Evolutionary conservation across 2,888 invertebrate species (phyloP).

Genomic region (Caenorhabditis sinica): DNA sequence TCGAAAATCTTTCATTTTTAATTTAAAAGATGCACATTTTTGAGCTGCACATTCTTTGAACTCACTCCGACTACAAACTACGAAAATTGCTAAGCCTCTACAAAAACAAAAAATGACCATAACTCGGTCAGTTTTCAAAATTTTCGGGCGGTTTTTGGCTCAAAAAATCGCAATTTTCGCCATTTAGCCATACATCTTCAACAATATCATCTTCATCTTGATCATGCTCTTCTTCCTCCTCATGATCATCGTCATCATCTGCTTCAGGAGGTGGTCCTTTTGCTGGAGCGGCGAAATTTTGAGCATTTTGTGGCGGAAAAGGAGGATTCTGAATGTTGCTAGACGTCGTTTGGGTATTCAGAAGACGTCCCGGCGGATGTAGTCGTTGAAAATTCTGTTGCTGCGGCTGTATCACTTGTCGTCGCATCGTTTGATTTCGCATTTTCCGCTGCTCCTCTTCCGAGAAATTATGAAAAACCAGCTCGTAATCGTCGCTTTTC

Average conservation of each 20-base stretch:
- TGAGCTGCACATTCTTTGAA: too few relatives aligned
- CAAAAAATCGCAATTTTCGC: background rate
- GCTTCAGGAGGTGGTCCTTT: background rate
- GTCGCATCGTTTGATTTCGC: background rate
- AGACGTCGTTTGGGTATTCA: background rate
- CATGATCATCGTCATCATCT: background rate
- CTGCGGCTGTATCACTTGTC: too few relatives aligned
- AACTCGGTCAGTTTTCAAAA: too few relatives aligned
- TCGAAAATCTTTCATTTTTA: too few relatives aligned
- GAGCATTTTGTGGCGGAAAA: background rate
- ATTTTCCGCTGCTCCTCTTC: background rate
- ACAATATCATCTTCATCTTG: conserved; percentile 40
- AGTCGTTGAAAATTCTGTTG: background rate
- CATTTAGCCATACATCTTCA: conserved; percentile 17
- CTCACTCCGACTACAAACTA: too few relatives aligned
- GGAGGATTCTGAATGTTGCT: background rate
- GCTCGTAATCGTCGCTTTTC: conserved; percentile 43
- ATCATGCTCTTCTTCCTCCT: conserved; percentile 42
- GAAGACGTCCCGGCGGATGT: background rate
- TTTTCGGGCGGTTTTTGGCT: too few relatives aligned
- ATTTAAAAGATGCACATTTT: too few relatives aligned
- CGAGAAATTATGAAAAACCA: conserved; percentile 10
- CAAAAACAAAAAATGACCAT: too few relatives aligned
- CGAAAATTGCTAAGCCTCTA: too few relatives aligned
- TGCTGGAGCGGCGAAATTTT: background rate